phyloP scores from a whole-genome alignment of 1,140 invertebrate genomes.

The Hycleus phaleratus region DNA sequence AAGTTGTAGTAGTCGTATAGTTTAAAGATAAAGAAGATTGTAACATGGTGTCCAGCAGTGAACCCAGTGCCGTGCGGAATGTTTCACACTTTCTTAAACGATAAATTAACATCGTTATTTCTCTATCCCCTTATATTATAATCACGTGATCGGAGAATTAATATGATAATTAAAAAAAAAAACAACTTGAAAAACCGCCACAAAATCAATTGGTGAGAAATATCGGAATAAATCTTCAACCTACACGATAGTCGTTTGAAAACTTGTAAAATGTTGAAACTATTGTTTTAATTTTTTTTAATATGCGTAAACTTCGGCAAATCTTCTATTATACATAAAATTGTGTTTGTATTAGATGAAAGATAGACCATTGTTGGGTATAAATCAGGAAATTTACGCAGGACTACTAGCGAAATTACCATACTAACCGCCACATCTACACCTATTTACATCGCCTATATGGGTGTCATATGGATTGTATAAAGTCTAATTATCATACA shows the following conservation, averaged over 20 bases:
- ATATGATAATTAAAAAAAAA: slow-evolving; percentile 20
- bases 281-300: slow-evolving; percentile 19
- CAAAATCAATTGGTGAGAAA: too few relatives aligned
- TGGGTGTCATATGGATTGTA: slow-evolving; percentile 22
- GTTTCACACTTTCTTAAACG: slow-evolving; percentile 37
- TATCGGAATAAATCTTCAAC: slow-evolving; percentile 6
- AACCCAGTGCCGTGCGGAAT: slow-evolving; percentile 33
- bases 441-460: slow-evolving; percentile 24
- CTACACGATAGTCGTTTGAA: not conserved
- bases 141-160: slow-evolving; percentile 17
- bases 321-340: too few relatives aligned
- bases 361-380: slow-evolving; percentile 5
- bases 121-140: slow-evolving; percentile 5
- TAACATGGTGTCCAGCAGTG: slow-evolving; percentile 36
- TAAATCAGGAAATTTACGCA: slow-evolving; percentile 13
- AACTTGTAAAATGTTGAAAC: not conserved
- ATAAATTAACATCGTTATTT: slow-evolving; percentile 34
- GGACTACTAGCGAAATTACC: slow-evolving; percentile 22
- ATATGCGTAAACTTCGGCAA: slow-evolving; percentile 10
- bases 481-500: slow-evolving; percentile 24
- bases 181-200: too few relatives aligned
- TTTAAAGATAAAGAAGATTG: slow-evolving; percentile 33
- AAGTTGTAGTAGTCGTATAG: slow-evolving; percentile 33
- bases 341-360: too few relatives aligned
- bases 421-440: slow-evolving; percentile 27